A percentile compares a stretch with the other conserved stretches of the same genome.
Conservation (phyloP, 2,888 invertebrate species). For the Gandaritis pyraliata region DNA sequence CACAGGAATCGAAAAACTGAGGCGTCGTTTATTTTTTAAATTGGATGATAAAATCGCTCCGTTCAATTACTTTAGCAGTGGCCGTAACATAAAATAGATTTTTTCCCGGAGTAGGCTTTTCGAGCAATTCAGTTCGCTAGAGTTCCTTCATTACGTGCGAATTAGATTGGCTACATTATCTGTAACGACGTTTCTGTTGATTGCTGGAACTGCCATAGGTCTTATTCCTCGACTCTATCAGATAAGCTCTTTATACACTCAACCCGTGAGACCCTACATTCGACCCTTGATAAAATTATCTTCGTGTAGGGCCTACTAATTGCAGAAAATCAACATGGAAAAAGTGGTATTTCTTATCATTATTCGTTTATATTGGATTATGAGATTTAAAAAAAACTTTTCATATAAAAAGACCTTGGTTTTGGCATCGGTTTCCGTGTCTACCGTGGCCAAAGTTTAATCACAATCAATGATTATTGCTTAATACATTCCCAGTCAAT, state of each 20-base stretch:
- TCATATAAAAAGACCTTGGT: too few relatives aligned
- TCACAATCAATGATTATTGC: too few relatives aligned
- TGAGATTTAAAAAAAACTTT: too few relatives aligned
- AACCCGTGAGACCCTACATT: background rate
- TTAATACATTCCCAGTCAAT: too few relatives aligned
- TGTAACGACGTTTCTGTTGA: conserved; percentile 22
- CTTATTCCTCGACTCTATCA: background rate
- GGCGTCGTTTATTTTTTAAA: conserved; percentile 28
- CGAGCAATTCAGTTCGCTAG: conserved; percentile 40
- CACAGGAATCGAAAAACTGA: conserved; percentile 17
- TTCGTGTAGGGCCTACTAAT: conserved; percentile 21
- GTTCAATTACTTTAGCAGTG: conserved; percentile 32
- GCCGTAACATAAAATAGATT: conserved; percentile 40
- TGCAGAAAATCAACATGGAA: conserved; percentile 21
- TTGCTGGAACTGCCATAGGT: background rate
- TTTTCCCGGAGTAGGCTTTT: conserved; percentile 35
- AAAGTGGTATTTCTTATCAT: background rate
- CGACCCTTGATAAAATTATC: conserved; percentile 6
- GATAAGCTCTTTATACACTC: background rate
- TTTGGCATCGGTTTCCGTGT: too few relatives aligned
- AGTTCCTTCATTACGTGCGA: conserved; percentile 41
- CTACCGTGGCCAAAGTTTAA: too few relatives aligned
- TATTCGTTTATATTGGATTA: too few relatives aligned
- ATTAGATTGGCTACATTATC: conserved; percentile 41
- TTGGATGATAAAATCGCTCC: conserved; percentile 35